phyloP scores from a whole-genome alignment of 2,113 vertebrate species.

The Megaceryle torquata region DNA sequence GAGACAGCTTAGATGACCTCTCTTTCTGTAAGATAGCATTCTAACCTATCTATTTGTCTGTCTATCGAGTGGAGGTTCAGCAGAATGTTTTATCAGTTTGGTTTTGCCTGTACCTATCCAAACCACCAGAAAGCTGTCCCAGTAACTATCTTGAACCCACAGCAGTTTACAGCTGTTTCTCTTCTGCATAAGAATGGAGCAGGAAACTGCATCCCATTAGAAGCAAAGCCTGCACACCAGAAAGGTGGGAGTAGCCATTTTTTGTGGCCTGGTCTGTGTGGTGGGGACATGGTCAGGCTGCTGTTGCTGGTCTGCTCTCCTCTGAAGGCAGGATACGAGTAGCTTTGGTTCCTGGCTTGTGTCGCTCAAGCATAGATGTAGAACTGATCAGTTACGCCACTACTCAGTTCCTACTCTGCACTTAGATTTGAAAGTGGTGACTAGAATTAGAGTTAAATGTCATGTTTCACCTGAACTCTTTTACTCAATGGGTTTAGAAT shows the following conservation, averaged over 20 bases:
- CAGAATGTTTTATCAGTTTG: not conserved
- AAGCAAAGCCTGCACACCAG: not conserved
- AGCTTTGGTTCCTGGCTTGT: not conserved
- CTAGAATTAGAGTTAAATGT: not conserved
- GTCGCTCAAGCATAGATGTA: not conserved
- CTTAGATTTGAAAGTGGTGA: not conserved
- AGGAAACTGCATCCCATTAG: not conserved
- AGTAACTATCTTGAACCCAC: not conserved
- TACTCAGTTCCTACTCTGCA: not conserved
- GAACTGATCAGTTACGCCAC: not conserved
- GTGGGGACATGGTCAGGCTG: not conserved
- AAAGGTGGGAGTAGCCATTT: not conserved
- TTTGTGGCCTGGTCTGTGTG: not conserved
- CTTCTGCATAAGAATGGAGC: not conserved
- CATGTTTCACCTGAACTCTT: not conserved
- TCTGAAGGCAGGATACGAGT: not conserved
- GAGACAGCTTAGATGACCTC: not conserved
- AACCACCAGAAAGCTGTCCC: not conserved
- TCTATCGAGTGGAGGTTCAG: not conserved
- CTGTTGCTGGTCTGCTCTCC: not conserved
- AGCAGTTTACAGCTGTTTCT: not conserved
- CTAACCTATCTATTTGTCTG: not conserved
- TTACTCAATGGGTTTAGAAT: not conserved
- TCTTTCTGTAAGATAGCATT: not conserved
- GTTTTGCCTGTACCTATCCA: not conserved